Evolutionary conservation across 2,888 invertebrate species (phyloP), one percentile per base, ranked within the genome.

Genomic region (Caenorhabditis imperialis): DNA sequence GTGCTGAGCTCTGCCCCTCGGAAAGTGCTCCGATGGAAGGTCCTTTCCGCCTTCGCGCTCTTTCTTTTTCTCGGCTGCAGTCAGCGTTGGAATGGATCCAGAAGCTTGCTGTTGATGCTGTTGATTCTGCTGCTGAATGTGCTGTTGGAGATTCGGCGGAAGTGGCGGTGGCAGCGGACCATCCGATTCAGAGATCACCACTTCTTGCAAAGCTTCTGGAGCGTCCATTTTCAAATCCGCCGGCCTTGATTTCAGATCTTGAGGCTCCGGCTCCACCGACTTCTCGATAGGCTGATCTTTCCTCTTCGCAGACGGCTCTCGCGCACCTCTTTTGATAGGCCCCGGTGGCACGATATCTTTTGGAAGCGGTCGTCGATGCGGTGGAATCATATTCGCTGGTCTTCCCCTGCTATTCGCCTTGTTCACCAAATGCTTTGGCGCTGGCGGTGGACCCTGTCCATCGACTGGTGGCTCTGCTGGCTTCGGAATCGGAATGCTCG

Each of bases 11-110:
- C 51, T 44, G 7, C 71, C 62, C 37, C 67, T 77, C 5, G 77
- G 77, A 14, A 74, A 61, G 48, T 77, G 77, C 25, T 77, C 77
- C 2, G 57, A 54, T 20, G 77, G 77, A 12, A 77, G 53, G 37
- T 77, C 77, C 22, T 55, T 47, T n/a, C 77, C 77, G 6, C 50
- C 53, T 51, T 74, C 72, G 20, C 72, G 51, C 22, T 65, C 57
- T 38, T 42, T 69, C 18, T 63, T 63, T 5, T 40, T 35, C 5
- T 23, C 20, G n/a, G 30, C 8, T 1, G 37, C 3, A 27, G 47
- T 2, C 12, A 27, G 4, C 7, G 18, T 3, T 12, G 30, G 18
- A 7, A 25, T 12, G 30, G 58, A 25, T 25, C 4, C 12, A n/a
- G 54, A 7, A 7, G 33, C 42, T 14, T 25, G 4, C 2, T 37